phyloP scores from a whole-genome alignment of 2,888 invertebrate genomes.

The Lampropteryx suffumata region DNA sequence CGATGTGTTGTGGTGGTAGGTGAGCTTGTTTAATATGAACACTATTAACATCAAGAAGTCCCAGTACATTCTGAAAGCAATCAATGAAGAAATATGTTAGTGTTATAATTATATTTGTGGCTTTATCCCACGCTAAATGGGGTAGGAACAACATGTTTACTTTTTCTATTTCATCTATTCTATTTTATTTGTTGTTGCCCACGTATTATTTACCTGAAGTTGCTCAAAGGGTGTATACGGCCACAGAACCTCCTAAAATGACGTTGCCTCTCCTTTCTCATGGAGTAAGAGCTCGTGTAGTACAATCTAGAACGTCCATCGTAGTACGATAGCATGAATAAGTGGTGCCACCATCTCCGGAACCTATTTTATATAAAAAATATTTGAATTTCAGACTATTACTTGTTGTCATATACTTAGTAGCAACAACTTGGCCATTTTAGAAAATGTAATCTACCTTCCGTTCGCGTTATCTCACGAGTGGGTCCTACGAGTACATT shows the following conservation, averaged over 20 bases:
- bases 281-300: slow-evolving; percentile 46
- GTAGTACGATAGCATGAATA: slow-evolving; percentile 46
- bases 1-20: slow-evolving; percentile 38
- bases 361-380: slow-evolving; percentile 15
- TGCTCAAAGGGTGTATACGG: slow-evolving; percentile 50
- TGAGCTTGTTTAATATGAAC: slow-evolving; percentile 28
- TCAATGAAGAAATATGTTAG: background rate
- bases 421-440: no score
- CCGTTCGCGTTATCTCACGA: no score
- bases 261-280: slow-evolving; percentile 42
- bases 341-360: slow-evolving; percentile 45
- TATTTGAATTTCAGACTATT: no score
- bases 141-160: no score
- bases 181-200: no score
- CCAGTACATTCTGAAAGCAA: slow-evolving; percentile 43
- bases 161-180: no score
- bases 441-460: no score
- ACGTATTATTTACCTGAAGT: slow-evolving; percentile 24
- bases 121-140: no score
- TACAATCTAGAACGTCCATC: slow-evolving; percentile 38
- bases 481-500: no score
- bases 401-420: no score
- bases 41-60: slow-evolving; percentile 33
- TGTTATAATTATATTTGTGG: no score
- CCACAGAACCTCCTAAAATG: slow-evolving; percentile 40